Percentiles rank a stretch among this genome's conserved stretches.
Evolutionary conservation across 2,113 vertebrate species (phyloP).

Genomic region (Cephalopholis sonnerati): DNA sequence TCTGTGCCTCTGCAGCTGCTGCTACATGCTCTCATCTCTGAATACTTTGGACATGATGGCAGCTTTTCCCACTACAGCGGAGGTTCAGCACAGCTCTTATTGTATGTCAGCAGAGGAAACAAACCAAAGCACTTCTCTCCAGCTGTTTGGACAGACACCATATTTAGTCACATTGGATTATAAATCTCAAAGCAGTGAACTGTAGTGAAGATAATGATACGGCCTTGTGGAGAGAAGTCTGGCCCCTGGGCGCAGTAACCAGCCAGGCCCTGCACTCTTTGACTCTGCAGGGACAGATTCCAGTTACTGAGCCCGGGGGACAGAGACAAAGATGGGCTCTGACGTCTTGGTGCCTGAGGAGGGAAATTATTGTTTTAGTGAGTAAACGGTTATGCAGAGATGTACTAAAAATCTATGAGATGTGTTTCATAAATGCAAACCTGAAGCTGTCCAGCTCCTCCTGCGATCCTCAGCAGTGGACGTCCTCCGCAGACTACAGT

Average conservation of each 20-base stretch:
- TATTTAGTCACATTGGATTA: slow-evolving; percentile 3
- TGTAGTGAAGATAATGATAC: neutral
- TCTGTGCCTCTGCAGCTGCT: slow-evolving; percentile 20
- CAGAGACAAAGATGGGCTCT: slow-evolving; percentile 38
- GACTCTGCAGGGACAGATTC: slow-evolving; percentile 84
- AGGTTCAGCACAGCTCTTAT: neutral
- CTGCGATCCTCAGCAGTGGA: slow-evolving; percentile 29
- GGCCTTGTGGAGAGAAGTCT: slow-evolving; percentile 40
- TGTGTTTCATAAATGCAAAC: slow-evolving; percentile 44
- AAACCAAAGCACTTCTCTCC: neutral
- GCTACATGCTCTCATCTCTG: slow-evolving; percentile 6
- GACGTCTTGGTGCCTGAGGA: slow-evolving; percentile 20
- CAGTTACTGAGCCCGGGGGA: slow-evolving; percentile 82
- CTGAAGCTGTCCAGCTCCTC: slow-evolving; percentile 36
- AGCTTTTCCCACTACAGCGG: neutral
- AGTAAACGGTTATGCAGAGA: neutral
- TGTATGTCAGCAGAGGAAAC: neutral
- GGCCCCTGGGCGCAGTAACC: slow-evolving; percentile 81
- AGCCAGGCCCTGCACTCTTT: slow-evolving; percentile 78
- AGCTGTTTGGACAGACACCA: neutral
- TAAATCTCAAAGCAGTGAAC: neutral
- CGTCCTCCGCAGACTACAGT: slow-evolving; percentile 10
- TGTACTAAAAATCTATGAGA: neutral
- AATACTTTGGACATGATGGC: slow-evolving; percentile 13
- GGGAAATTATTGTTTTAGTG: neutral